These are phyloP conservation scores for Catharus bicknelli DNA, from an alignment of 2,113 vertebrate species.

Conservation along the genomic window DNA sequence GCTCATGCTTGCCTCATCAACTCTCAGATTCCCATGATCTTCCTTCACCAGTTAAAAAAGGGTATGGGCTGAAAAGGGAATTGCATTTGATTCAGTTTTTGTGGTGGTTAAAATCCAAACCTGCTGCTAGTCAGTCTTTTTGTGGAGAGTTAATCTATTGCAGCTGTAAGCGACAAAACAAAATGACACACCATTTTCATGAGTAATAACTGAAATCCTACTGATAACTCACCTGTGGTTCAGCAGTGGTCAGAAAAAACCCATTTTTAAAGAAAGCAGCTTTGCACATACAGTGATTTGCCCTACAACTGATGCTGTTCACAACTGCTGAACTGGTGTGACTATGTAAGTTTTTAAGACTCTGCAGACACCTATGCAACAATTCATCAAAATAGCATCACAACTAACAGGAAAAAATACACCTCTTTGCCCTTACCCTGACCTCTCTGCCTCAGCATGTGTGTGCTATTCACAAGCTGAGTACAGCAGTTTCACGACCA, in stretches of 20 bases:
- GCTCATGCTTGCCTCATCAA: neutral
- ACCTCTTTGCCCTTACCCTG: neutral
- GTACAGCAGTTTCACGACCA: too few relatives aligned
- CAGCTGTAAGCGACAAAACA: neutral
- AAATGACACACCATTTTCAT: neutral
- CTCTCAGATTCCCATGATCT: neutral
- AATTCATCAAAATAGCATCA: neutral
- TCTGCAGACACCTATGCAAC: neutral
- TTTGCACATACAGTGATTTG: neutral
- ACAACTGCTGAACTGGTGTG: neutral
- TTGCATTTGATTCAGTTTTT: neutral
- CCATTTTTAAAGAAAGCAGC: neutral
- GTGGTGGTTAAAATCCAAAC: neutral
- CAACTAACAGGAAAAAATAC: neutral
- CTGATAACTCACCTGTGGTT: neutral
- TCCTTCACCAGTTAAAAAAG: neutral
- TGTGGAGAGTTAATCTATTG: neutral
- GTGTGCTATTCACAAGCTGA: fast-evolving
- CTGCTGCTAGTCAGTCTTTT: neutral
- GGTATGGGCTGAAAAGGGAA: neutral
- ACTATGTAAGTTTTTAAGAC: neutral
- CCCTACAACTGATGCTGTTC: neutral
- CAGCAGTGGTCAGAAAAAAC: neutral
- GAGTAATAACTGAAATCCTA: neutral
- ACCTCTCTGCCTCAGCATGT: fast-evolving